Evolutionary conservation across 2,113 vertebrate genomes (phyloP).

Genomic region (Marmota flaviventris): DNA sequence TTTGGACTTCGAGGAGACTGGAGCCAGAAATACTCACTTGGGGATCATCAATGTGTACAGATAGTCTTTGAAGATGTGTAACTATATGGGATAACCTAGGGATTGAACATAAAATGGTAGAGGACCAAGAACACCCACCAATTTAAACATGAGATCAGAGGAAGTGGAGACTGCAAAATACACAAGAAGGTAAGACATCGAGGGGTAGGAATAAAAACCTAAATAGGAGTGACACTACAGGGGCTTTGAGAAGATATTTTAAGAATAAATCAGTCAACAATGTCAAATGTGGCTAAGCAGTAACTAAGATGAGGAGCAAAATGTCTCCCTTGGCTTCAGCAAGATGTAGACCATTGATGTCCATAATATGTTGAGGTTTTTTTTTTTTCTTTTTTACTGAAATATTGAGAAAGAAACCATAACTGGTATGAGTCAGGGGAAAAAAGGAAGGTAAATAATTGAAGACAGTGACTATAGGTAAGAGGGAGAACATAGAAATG

Average conservation of each 20-base stretch:
- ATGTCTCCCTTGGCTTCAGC: background rate
- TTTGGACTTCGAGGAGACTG: background rate
- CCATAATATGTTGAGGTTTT: too few species aligned
- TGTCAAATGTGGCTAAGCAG: background rate
- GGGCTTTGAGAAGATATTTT: background rate
- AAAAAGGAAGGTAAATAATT: background rate
- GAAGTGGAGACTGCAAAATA: background rate
- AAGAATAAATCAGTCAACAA: background rate
- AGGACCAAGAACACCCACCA: background rate
- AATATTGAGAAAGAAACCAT: background rate
- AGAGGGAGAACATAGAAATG: background rate
- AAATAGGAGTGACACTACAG: background rate
- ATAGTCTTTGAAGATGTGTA: background rate
- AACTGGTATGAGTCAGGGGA: background rate
- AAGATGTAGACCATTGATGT: background rate
- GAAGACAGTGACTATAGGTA: background rate
- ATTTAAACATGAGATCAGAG: background rate
- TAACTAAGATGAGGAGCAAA: background rate
- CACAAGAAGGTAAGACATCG: background rate
- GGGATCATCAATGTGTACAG: background rate
- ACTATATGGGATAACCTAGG: background rate
- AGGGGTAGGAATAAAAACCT: fast-evolving
- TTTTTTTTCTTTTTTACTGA: background rate
- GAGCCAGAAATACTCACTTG: background rate
- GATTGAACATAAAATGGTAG: background rate